A percentile compares a stretch with the other conserved stretches of the same genome.
These are phyloP conservation scores for Heliconius hermathena DNA, from an alignment of 1,140 invertebrate genomes.

Conservation along the genomic window DNA sequence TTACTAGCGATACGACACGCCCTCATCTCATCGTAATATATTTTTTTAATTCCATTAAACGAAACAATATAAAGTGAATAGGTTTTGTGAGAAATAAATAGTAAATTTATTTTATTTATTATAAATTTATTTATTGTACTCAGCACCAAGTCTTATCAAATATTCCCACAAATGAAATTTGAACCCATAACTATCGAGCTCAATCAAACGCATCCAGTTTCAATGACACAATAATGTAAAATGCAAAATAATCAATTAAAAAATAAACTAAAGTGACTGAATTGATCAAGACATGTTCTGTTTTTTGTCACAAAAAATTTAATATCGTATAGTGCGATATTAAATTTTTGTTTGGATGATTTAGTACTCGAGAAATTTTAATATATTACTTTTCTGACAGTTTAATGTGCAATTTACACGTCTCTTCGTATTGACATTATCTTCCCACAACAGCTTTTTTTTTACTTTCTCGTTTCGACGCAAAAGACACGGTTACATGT, in stretches of 20 bases:
- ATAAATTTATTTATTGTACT: too few species aligned
- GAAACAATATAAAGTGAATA: neutral
- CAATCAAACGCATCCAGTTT: too few species aligned
- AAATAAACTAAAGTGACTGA: neutral
- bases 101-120: too few species aligned
- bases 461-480: constrained; percentile 33
- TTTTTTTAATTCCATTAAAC: neutral
- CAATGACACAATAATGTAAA: neutral
- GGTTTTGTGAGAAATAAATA: too few species aligned
- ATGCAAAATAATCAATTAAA: neutral
- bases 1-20: neutral
- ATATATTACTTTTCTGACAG: constrained; percentile 27
- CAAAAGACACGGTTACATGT: constrained; percentile 40
- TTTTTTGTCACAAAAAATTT: neutral
- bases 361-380: constrained; percentile 7
- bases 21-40: neutral
- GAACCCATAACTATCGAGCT: neutral
- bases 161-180: neutral
- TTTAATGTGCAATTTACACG: constrained; percentile 41
- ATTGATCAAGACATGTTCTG: neutral
- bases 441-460: neutral
- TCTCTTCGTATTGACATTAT: constrained; percentile 41
- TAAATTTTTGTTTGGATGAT: constrained; percentile 7
- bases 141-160: too few species aligned
- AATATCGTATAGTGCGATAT: neutral